Evolutionary conservation across 2,888 invertebrate genomes (phyloP), one percentile per base, ranked within the genome.

Genomic region (Macrosiphum euphorbiae): DNA sequence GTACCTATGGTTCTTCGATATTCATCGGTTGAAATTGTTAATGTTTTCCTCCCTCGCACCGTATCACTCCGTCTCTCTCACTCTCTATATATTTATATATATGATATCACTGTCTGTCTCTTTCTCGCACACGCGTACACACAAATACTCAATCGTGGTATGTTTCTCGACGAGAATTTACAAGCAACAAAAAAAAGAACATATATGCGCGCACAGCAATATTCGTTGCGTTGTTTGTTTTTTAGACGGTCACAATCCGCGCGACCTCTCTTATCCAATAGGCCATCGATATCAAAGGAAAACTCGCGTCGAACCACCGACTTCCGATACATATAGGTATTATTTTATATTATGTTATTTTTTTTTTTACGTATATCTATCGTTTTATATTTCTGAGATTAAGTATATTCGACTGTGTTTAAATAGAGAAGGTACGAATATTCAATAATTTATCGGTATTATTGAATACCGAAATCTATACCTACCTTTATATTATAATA

Each of bases 1-100:
- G 90, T 67, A 47, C 47, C 47, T 47, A 47, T 67, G 67, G n/a
- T 50, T 78, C 44, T 35, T 67, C 90, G 90, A 90, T 90, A 90
- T 90, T n/a, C 61, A 90, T 90, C 67, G 90, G 90, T 90, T 90
- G 61, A 61, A 61, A 90, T 90, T 67, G 86, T 44, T 47, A 86
- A 86, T 55, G 55, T n/a, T 44, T 35, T 44, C 44, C 50, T 26
- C 7, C 55, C 8, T 58, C 55, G 8, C 55, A 8, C 55, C 55
- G 24, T 8, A 24, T 58, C 55, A 58, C 55, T 87, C 4, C 20
- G 20, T 47, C 16, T 11, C 47, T 5, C 47, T 58, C 55, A 3
- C 55, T 55, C 44, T 85, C 85, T 85, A 20, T 24, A 11, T 47
- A 47, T 47, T 11, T 47, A 47, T 47, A 47, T 47, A 47, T 55